These are phyloP conservation scores for Lineus longissimus DNA, from an alignment of 1,140 invertebrate genomes.

Conservation along the genomic window DNA sequence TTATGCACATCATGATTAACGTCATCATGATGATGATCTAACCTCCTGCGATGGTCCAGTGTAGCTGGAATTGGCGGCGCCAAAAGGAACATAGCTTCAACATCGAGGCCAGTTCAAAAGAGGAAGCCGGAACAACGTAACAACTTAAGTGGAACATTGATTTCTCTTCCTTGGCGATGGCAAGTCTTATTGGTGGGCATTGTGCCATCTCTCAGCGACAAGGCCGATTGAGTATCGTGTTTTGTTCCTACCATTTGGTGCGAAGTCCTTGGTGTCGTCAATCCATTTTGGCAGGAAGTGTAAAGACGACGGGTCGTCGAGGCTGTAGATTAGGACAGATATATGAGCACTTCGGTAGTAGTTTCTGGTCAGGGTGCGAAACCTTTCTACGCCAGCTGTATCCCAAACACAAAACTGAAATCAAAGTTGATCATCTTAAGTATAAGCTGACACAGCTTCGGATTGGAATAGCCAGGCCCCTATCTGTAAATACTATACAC, in stretches of 20 bases:
- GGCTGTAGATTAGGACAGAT: slow-evolving; percentile 57
- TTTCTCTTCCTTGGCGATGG: background rate
- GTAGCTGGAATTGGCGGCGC: too few species aligned
- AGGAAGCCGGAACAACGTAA: background rate
- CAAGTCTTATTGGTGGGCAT: background rate
- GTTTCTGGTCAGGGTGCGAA: slow-evolving; percentile 47
- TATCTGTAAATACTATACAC: too few species aligned
- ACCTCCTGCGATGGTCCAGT: too few species aligned
- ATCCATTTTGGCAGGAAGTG: slow-evolving; percentile 68
- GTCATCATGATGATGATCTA: too few species aligned
- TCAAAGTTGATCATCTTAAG: too few species aligned
- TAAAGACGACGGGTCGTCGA: slow-evolving; percentile 86
- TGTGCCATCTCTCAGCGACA: background rate
- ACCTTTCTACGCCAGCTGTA: slow-evolving; percentile 48
- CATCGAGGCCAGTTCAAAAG: too few species aligned
- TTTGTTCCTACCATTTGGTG: slow-evolving; percentile 27
- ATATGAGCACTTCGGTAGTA: slow-evolving; percentile 48
- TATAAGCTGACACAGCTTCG: too few species aligned
- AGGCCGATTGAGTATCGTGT: background rate
- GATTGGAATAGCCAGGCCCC: too few species aligned
- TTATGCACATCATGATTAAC: background rate
- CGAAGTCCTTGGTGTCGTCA: slow-evolving; percentile 18
- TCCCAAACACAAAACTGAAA: slow-evolving; percentile 49
- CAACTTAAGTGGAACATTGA: background rate
- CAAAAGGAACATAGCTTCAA: too few species aligned